Evolutionary conservation across 2,888 invertebrate genomes (phyloP), one percentile per base, ranked within the genome.

Genomic region (Steromphala cineraria): DNA sequence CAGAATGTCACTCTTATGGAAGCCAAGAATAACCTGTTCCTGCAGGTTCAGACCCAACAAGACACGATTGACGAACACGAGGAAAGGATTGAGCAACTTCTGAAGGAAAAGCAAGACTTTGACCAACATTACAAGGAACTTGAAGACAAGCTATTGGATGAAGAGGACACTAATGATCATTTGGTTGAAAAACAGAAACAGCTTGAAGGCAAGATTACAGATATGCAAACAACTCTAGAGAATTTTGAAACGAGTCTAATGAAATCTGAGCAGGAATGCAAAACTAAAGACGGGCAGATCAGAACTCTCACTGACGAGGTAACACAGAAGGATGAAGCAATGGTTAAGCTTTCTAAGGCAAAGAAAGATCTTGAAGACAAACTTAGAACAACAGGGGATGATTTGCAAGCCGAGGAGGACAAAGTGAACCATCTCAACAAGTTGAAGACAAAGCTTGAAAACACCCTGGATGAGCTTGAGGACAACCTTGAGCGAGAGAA

Each of bases 381-480:
- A 74, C 87, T 88, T 80, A 93, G 94, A 87, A 93, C 93, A 87
- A 92, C 94, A 40, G 88, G 90, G 82, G 94, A 93, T 83, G 93
- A 94, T 82, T 92, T 94, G 21, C 94, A 94, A 92, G 98, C 98
- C 87, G 98, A 98, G 92, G 99, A 99, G 94, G 99, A 99, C 95
- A 99, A 99, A 95, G 97, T 98, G 94, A 99, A 99, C 95, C 99
- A 99, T 95, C 96, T 99, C 94, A 99, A 97, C 96, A 99, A 99
- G 95, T 98, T 99, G 90, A 99, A 99, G 95, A 96, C 97, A 93
- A 99, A 99, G 95, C 96, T 99, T 94, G 99, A 99, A 94, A 98
- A 98, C 95, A 99, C 98, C 92, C 96, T 99, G 87, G 99, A 99
- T 94, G 99, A 99, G 90, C 95, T 99, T 90, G 99, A 99, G 94